Evolutionary conservation across 1,140 invertebrate genomes (phyloP).

Genomic region (Pseudoatta argentina): DNA sequence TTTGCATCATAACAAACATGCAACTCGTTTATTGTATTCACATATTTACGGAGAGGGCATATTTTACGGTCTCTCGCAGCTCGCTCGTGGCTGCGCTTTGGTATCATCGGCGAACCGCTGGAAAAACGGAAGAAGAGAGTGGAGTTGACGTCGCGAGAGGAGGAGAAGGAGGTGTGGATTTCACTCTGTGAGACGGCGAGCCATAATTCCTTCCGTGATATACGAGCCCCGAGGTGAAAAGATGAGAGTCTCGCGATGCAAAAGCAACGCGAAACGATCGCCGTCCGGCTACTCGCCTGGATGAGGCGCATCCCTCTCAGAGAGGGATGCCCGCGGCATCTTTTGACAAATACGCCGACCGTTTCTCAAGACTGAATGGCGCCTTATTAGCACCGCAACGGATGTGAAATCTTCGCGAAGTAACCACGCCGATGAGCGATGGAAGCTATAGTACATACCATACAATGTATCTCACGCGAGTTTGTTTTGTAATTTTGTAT

Average conservation of each 20-base stretch:
- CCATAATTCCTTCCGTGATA: conserved; percentile 74
- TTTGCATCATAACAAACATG: neutral
- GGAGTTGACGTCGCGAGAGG: neutral
- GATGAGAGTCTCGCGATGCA: conserved; percentile 68
- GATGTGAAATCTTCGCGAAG: conserved; percentile 54
- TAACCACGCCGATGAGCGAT: conserved; percentile 32
- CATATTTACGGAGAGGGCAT: neutral
- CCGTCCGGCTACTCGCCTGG: conserved; percentile 59
- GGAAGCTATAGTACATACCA: neutral
- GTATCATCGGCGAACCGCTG: neutral
- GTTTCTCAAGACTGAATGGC: conserved; percentile 62
- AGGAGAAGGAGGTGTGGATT: conserved; percentile 66
- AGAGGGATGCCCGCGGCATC: conserved; percentile 54
- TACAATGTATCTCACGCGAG: neutral
- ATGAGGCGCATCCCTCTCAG: conserved; percentile 50
- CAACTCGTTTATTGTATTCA: neutral
- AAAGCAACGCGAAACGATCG: conserved; percentile 73
- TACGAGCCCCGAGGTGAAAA: conserved; percentile 66
- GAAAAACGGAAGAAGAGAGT: neutral
- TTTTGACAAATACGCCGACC: conserved; percentile 68
- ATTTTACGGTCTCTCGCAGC: neutral
- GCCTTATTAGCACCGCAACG: conserved; percentile 64
- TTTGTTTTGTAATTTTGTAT: neutral
- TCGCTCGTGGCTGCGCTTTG: neutral
- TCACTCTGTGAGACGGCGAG: conserved; percentile 64